These are phyloP conservation scores for Botia kubotai DNA, from an alignment of 2,797 vertebrate species.

Conservation along the genomic window DNA sequence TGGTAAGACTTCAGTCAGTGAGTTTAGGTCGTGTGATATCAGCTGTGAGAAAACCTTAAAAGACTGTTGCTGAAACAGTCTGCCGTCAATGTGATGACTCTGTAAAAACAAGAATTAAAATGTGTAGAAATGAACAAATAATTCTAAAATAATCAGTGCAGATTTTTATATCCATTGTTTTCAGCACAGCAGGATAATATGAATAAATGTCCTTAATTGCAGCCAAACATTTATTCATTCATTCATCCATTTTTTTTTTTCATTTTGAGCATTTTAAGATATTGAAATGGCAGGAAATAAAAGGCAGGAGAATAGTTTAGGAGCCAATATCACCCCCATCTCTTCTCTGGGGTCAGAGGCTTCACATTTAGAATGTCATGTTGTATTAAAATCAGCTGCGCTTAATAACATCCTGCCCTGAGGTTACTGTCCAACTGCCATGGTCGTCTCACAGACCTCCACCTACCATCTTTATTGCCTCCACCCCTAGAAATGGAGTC, in stretches of 20 bases:
- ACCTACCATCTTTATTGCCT: constrained; percentile 38
- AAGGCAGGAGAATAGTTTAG: constrained; percentile 42
- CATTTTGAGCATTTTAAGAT: too few relatives aligned
- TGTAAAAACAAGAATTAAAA: background rate
- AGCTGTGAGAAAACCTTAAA: background rate
- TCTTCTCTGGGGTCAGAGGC: constrained; percentile 41
- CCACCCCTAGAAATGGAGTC: constrained; percentile 19
- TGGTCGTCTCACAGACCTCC: constrained; percentile 43
- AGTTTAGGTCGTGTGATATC: background rate
- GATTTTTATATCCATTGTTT: too few relatives aligned
- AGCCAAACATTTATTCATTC: too few relatives aligned
- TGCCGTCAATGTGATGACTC: background rate
- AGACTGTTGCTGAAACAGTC: background rate
- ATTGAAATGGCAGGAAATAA: too few relatives aligned
- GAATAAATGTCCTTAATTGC: too few relatives aligned
- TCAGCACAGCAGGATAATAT: too few relatives aligned
- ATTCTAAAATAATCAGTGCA: too few relatives aligned
- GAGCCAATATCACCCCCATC: constrained; percentile 22
- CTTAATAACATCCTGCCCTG: constrained; percentile 57
- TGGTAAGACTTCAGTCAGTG: background rate
- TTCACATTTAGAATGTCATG: constrained; percentile 58
- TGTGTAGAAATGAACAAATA: too few relatives aligned
- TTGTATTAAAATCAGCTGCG: constrained; percentile 59
- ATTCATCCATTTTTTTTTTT: too few relatives aligned
- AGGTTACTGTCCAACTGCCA: constrained; percentile 48